Base-by-base conservation (phyloP, 2,888 invertebrate genomes). In the Drosophila mimica region DNA sequence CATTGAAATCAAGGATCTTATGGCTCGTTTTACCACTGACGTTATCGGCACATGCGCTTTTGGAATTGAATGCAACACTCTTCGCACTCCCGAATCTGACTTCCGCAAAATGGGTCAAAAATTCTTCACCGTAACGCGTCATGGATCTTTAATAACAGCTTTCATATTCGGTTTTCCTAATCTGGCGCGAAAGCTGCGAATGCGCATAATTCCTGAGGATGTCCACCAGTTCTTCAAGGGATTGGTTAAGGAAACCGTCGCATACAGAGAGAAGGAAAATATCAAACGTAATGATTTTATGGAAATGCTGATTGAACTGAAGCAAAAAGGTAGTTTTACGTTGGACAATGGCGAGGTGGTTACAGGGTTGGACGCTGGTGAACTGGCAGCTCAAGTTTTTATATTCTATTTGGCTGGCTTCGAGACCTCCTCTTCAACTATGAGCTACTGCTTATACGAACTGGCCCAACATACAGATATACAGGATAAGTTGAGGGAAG, bases 331-430 rank as follows among this genome's bases (percentile, higher is more conserved):
- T 6, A 56, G 69, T 11, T 54, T 79, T 6, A 83, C 86, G 0
- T 25, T 80, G 8, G 88, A 93, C 17, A 81, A 82, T 49, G 90
- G 89, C 0, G 88, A 90, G 17, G 82, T 87, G 5, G 34, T 87
- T 53, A 76, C 68, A 5, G 87, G 78, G 54, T 52, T 89, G 68
- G 63, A 74, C 0, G 87, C 94, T 9, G 92, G 94, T 1, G 84
- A 95, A n/a, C 81, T 95, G 7, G 92, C 94, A 0, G 93, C 94
- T 0, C 94, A 95, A 60, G 94, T 94, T 20, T 93, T 94, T 51
- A 90, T 94, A 2, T 94, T 95, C 72, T 94, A 94, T 73, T 64
- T 91, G 9, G 95, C 94, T 33, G 95, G 95, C 2, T 94, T 93
- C 64, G 94, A 94, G 82, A 94, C 94, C 0, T 94, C 94, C 0